Evolutionary conservation across 2,797 vertebrate genomes (phyloP), one percentile per base, ranked within the genome.

Genomic region (Chaetodon trifasciatus): DNA sequence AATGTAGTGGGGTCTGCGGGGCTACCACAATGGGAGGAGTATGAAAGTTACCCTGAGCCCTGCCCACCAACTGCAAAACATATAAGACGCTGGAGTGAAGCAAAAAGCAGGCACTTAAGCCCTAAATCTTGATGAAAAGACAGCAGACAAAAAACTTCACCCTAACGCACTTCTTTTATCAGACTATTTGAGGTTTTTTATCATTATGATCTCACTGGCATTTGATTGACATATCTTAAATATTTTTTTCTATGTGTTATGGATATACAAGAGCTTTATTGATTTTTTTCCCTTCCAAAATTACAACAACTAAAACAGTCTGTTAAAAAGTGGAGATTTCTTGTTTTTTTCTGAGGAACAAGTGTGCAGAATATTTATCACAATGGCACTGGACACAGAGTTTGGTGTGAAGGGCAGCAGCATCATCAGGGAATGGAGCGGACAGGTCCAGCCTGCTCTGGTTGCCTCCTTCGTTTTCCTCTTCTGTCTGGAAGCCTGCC

Each of bases 11-110:
- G 90, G 90, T 94, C 93, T 91, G 86, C 81, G 75, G 87, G 91
- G 89, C 93, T 94, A 90, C 92, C 91, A 95, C 91, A 92, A 94
- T 95, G 95, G 95, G 96, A 96, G 96, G 96, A 96, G 95, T 94
- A 85, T 93, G 89, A 86, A 92, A 94, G 90, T 91, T 86, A 87
- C 86, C 84, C 88, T 52, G 89, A 91, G 95, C 90, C 96, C 96
- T 89, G 93, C 96, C 96, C 95, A 95, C 94, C 86, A 73, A 89
- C 89, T 90, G 89, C 90, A 92, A 90, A 93, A 93, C 90, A 94
- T 95, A 96, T 96, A 97, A 96, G 93, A 93, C 58, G 81, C 89
- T 86, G 89, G 65, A 79, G 86, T 87, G 89, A 72, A 85, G 88
- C 88, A 92, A 81, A 88, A 86, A 79, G 67, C 86, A 89, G 84